These are phyloP conservation scores for Ficedula albicollis DNA, from an alignment of 2,797 vertebrate species.

Conservation along the genomic window DNA sequence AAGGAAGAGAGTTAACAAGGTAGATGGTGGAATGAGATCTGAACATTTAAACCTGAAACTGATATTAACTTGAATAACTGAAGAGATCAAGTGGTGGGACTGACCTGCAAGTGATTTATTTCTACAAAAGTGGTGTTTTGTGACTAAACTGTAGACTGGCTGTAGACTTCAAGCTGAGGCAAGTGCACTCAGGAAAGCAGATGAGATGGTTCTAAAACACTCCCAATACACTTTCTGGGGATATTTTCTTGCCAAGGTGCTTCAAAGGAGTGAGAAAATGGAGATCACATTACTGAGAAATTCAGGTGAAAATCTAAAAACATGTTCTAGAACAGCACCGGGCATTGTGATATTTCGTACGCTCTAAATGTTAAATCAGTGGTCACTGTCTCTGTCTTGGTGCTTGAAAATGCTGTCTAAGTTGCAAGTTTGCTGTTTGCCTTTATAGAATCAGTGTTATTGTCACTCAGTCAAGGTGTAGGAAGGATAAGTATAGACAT, in stretches of 20 bases:
- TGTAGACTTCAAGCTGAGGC: neutral
- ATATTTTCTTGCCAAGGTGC: slow-evolving; percentile 50
- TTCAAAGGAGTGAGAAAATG: slow-evolving; percentile 6
- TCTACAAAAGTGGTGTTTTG: neutral
- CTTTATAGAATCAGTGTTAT: slow-evolving; percentile 27
- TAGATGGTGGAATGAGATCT: neutral
- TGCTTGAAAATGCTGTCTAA: neutral
- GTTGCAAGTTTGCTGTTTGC: slow-evolving; percentile 1
- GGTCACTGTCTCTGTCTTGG: neutral
- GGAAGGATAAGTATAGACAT: neutral
- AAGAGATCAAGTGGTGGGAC: neutral
- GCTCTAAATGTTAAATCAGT: neutral
- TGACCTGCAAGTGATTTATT: neutral
- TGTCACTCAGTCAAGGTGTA: neutral
- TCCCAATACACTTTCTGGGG: slow-evolving; percentile 24
- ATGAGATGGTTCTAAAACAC: neutral
- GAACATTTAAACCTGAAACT: neutral
- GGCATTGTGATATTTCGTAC: neutral
- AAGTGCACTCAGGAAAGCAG: neutral
- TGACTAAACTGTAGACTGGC: neutral
- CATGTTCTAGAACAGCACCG: neutral
- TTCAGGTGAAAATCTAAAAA: slow-evolving; percentile 1
- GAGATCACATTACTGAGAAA: neutral
- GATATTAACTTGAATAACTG: neutral
- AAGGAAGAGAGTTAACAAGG: neutral